Evolutionary conservation across 2,113 vertebrate species (phyloP).

Genomic region (Myrmophylax atrothorax): DNA sequence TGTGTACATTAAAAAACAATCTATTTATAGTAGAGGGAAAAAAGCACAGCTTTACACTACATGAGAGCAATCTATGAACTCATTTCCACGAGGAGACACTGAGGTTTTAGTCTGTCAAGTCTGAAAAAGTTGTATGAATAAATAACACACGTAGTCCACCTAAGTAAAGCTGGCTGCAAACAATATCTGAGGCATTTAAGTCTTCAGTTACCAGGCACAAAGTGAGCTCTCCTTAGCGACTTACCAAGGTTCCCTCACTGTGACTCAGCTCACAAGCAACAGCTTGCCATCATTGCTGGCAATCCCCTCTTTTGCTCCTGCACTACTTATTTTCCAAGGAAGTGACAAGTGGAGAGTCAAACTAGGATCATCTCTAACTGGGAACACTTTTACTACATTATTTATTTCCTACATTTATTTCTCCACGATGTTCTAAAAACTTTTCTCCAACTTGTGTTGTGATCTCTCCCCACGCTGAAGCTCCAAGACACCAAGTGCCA

Average conservation of each 20-base stretch:
- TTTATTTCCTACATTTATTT: conserved; percentile 25
- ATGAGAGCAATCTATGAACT: not conserved
- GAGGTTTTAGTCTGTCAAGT: not conserved
- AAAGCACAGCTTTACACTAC: not conserved
- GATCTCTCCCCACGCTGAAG: not conserved
- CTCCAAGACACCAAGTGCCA: not conserved
- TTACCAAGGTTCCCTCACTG: not conserved
- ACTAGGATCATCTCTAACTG: not conserved
- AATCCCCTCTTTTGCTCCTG: not conserved
- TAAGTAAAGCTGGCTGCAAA: not conserved
- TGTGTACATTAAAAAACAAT: not conserved
- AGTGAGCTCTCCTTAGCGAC: not conserved
- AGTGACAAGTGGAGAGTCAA: conserved; percentile 1
- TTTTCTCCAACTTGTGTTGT: not conserved
- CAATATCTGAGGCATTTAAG: not conserved
- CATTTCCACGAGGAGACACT: not conserved
- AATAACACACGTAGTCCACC: not conserved
- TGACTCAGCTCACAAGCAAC: conserved; percentile 12
- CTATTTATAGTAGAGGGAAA: not conserved
- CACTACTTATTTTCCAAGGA: not conserved
- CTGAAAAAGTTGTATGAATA: not conserved
- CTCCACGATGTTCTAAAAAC: not conserved
- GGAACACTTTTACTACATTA: not conserved
- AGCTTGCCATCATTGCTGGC: not conserved
- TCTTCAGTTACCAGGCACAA: not conserved